Evolutionary conservation across 2,888 invertebrate genomes (phyloP).

Genomic region (Mayetiola destructor): DNA sequence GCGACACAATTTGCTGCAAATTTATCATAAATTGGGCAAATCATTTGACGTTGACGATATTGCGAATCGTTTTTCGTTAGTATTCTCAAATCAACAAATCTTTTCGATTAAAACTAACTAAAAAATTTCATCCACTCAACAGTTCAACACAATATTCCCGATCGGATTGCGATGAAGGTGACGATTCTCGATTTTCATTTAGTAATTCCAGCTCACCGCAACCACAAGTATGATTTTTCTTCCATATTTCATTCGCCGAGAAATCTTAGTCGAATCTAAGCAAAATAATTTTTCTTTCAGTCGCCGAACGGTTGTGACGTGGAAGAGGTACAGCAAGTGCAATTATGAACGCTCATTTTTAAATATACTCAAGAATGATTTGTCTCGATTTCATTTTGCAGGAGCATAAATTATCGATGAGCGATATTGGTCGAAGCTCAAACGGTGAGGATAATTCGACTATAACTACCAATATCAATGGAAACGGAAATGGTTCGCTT

Average conservation of each 20-base stretch:
- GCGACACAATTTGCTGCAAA: constrained; percentile 32
- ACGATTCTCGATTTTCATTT: constrained; percentile 61
- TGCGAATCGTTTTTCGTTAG: constrained; percentile 14
- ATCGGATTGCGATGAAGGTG: constrained; percentile 34
- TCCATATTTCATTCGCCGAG: no score
- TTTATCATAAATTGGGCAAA: constrained; percentile 35
- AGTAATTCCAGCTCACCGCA: constrained; percentile 65
- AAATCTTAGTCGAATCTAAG: neutral
- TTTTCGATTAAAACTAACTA: neutral
- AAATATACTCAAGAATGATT: no score
- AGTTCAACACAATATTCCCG: constrained; percentile 18
- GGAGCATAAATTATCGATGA: neutral
- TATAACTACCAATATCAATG: neutral
- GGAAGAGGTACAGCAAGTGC: neutral
- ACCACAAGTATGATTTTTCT: constrained; percentile 37
- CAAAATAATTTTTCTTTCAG: neutral
- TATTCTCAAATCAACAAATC: neutral
- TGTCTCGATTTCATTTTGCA: neutral
- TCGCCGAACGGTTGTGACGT: constrained; percentile 10
- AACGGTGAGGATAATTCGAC: neutral
- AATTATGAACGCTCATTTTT: no score
- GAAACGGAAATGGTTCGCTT: constrained; percentile 14
- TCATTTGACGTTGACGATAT: constrained; percentile 33
- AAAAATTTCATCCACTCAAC: neutral
- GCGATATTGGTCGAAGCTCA: neutral